Evolutionary conservation across 2,888 invertebrate species (phyloP).

Genomic region (Hydropsyche betteni): DNA sequence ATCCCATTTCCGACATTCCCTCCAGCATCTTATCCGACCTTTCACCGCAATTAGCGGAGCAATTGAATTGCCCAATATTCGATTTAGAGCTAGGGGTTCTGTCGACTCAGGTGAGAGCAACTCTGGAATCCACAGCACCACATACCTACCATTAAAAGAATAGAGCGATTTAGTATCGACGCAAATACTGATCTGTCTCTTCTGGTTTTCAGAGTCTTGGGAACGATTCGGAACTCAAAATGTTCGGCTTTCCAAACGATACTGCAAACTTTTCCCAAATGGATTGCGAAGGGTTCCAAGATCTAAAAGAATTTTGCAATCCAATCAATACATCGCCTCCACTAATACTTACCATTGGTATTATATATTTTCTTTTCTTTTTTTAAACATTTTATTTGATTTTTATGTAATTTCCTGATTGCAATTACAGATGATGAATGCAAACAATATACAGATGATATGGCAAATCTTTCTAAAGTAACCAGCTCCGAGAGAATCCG

Average conservation of each 20-base stretch:
- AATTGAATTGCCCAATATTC: slow-evolving; percentile 49
- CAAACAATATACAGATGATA: slow-evolving; percentile 14
- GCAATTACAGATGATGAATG: slow-evolving; percentile 17
- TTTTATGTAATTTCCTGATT: background rate
- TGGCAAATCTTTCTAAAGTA: slow-evolving; percentile 26
- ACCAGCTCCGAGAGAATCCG: slow-evolving; percentile 9
- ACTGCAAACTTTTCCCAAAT: slow-evolving; percentile 33
- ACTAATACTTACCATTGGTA: slow-evolving; percentile 59
- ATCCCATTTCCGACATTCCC: slow-evolving; percentile 36
- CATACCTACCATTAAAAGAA: background rate
- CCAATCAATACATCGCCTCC: slow-evolving; percentile 52
- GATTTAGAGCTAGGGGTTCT: slow-evolving; percentile 47
- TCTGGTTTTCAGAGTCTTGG: background rate
- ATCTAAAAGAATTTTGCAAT: slow-evolving; percentile 70
- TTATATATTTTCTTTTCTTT: slow-evolving; percentile 51
- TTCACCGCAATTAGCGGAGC: slow-evolving; percentile 47
- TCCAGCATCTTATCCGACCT: slow-evolving; percentile 44
- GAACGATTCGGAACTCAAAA: background rate
- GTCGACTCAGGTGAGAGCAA: slow-evolving; percentile 46
- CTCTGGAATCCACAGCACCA: background rate
- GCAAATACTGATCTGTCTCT: background rate
- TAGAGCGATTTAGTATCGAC: background rate
- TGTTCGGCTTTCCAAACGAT: slow-evolving; percentile 3
- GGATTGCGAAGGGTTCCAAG: slow-evolving; percentile 76
- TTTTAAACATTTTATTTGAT: no score